phyloP scores from a whole-genome alignment of 2,888 invertebrate genomes.

The Ptychoptera contaminata region DNA sequence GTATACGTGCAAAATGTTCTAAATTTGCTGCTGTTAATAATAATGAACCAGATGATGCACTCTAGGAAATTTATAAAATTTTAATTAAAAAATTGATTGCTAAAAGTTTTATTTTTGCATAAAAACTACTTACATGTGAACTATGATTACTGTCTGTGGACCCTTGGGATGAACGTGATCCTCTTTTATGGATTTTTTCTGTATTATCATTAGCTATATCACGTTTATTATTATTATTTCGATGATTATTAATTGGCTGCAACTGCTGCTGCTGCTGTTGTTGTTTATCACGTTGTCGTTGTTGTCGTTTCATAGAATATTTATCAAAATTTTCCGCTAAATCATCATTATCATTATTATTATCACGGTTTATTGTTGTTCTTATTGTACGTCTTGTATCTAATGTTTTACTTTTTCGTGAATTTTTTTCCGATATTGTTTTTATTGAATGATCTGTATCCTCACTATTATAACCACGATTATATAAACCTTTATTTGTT shows the following conservation, averaged over 20 bases:
- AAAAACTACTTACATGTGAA: conserved; percentile 49
- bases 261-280: no score
- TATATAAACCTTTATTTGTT: neutral
- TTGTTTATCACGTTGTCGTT: no score
- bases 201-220: neutral
- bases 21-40: conserved; percentile 65
- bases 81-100: conserved; percentile 7
- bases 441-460: neutral
- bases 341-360: neutral
- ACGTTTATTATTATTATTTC: neutral
- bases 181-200: conserved; percentile 21
- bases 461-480: conserved; percentile 3
- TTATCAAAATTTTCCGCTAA: conserved; percentile 2
- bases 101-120: conserved; percentile 3
- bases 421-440: no score
- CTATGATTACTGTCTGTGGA: conserved; percentile 60
- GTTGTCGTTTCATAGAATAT: neutral
- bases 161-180: conserved; percentile 48
- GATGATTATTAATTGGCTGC: neutral
- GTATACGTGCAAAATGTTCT: conserved; percentile 37
- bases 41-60: conserved; percentile 64
- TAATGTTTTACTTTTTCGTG: neutral
- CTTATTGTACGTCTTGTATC: neutral
- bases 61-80: no score
- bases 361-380: neutral